Base-by-base conservation (phyloP, 2,797 vertebrate genomes). In the Macrochelys suwanniensis region DNA sequence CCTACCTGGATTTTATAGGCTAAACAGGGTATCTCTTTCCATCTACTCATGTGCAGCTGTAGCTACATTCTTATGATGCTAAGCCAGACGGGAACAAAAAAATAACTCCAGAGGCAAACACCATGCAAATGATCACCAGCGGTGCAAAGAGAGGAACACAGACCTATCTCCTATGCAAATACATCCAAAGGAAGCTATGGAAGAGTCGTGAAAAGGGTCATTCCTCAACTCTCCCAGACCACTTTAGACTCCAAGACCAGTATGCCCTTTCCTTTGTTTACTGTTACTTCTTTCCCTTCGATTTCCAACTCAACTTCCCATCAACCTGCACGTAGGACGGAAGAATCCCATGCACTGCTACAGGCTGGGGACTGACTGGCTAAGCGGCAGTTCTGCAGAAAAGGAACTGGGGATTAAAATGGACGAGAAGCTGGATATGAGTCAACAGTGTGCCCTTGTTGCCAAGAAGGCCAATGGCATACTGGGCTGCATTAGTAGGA, bases 211-310 rank as follows among this genome's bases (percentile, higher is more conserved):
- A 59, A 28, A 92, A 84, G 78, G 33, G 0, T 23, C 33, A 68
- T 68, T 37, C n/a, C 65, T 68, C n/a, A 37, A 23, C n/a, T 37
- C 65, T 23, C 8, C 33, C 65, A 37, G 65, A 68, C 11, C 8
- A 68, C 33, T 37, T 68, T 68, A 37, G n/a, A 31, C 47, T 83
- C 7, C 8, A 54, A n/a, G n/a, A 76, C 25, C 37, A 37, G 15
- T 2, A 1, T 31, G 25, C 33, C 57, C 11, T 93, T 61, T 76
- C 78, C 17, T 74, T 68, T 9, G 26, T 37, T 84, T 50, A 12
- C 3, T 0, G 15, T 90, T 11, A 7, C 2, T n/a, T 12, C 78
- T 4, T 50, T 80, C 33, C 9, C 7, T 1, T 0, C 31, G 42
- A 56, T 11, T 76, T 42, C 80, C 65, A 25, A 76, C 87, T 79